A percentile compares a stretch with the other conserved stretches of the same genome.
Evolutionary conservation across 2,888 invertebrate genomes (phyloP).

Genomic region (Marasmarcha lunaedactyla): DNA sequence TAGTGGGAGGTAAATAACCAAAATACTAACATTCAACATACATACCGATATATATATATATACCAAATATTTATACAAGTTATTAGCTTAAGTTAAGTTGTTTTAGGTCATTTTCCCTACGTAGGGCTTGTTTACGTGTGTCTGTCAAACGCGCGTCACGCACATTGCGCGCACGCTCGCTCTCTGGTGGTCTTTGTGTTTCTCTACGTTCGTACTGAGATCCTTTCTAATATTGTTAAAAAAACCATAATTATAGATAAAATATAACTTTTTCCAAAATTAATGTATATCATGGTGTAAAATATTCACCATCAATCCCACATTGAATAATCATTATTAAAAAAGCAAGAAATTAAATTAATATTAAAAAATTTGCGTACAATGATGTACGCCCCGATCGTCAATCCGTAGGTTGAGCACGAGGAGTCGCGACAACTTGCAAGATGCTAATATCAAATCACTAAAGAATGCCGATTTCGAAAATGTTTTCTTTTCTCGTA

Average conservation of each 20-base stretch:
- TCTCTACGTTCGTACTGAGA: slow-evolving; percentile 20
- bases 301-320: slow-evolving; percentile 39
- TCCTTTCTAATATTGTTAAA: slow-evolving; percentile 20
- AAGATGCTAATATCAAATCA: slow-evolving; percentile 24
- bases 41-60: slow-evolving; percentile 70
- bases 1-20: slow-evolving; percentile 69
- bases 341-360: slow-evolving; percentile 19
- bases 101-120: slow-evolving; percentile 64
- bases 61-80: slow-evolving; percentile 70
- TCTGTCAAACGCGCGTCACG: slow-evolving; percentile 50
- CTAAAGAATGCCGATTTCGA: background rate
- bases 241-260: slow-evolving; percentile 39
- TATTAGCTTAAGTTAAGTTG: slow-evolving; percentile 69
- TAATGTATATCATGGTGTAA: slow-evolving; percentile 10
- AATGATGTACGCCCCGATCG: slow-evolving; percentile 9
- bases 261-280: slow-evolving; percentile 50
- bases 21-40: slow-evolving; percentile 70
- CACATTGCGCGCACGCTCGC: slow-evolving; percentile 16
- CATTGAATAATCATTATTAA: slow-evolving; percentile 37
- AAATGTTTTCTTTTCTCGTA: slow-evolving; percentile 11
- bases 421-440: slow-evolving; percentile 22
- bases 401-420: background rate
- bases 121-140: slow-evolving; percentile 59
- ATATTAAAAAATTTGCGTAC: slow-evolving; percentile 44
- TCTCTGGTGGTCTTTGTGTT: slow-evolving; percentile 11